A percentile compares a stretch with the other conserved stretches of the same genome.
Evolutionary conservation across 2,797 vertebrate genomes (phyloP).

Genomic region (Leucoraja ocellata): DNA sequence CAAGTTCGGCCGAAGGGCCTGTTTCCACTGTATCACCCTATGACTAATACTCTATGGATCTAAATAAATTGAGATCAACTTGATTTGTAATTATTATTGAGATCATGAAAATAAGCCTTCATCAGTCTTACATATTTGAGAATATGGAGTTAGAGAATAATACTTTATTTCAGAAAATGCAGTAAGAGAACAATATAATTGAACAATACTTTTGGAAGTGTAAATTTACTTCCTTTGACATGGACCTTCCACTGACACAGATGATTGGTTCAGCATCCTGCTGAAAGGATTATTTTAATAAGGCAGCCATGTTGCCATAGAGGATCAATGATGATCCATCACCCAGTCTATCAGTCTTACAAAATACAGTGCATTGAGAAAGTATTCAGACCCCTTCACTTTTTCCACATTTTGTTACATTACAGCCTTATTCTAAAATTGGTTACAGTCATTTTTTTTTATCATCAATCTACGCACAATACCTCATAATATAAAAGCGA

Average conservation of each 20-base stretch:
- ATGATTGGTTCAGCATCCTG: background rate
- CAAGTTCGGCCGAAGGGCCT: too few relatives aligned
- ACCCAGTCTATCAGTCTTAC: background rate
- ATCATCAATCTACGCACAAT: too few relatives aligned
- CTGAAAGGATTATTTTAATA: background rate
- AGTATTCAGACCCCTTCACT: too few relatives aligned
- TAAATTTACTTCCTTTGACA: background rate
- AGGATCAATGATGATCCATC: background rate
- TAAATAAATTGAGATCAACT: too few relatives aligned
- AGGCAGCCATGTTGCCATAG: too few relatives aligned
- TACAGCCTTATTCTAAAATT: too few relatives aligned
- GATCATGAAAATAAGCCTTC: background rate
- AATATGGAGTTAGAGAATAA: background rate
- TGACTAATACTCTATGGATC: too few relatives aligned
- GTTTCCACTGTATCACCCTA: too few relatives aligned
- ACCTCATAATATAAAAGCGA: too few relatives aligned
- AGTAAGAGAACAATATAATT: background rate
- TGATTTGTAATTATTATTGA: too few relatives aligned
- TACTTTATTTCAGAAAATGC: background rate
- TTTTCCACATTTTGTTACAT: too few relatives aligned
- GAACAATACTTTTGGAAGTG: background rate
- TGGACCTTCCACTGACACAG: background rate
- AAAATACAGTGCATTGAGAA: background rate
- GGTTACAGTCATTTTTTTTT: too few relatives aligned
- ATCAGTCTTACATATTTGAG: background rate